Evolutionary conservation across 2,113 vertebrate species (phyloP).

Genomic region (Nesospiza acunhae): DNA sequence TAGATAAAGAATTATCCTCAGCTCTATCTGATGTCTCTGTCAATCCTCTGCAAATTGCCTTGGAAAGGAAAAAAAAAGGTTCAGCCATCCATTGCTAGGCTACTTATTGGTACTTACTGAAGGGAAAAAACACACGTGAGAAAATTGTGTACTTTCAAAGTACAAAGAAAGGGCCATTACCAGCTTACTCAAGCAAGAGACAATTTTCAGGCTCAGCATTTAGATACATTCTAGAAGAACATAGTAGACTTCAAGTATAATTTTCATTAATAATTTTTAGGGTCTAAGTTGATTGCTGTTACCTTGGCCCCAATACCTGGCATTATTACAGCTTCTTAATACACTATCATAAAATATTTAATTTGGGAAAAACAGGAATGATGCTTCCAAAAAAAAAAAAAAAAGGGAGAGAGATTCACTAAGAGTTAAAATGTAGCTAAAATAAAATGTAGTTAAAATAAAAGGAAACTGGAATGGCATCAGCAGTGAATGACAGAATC

Average conservation of each 20-base stretch:
- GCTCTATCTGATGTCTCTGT: background rate
- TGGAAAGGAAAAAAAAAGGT: background rate
- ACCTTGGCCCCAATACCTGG: background rate
- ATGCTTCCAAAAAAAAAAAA: background rate
- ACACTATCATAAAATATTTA: background rate
- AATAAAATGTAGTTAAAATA: no score
- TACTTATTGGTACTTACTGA: background rate
- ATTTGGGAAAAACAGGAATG: background rate
- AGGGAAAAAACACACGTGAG: background rate
- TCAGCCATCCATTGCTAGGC: background rate
- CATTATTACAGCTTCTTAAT: background rate
- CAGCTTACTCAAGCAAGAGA: background rate
- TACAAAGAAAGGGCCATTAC: background rate
- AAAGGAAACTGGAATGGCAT: background rate
- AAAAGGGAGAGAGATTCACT: background rate
- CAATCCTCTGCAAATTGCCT: constrained; percentile 26
- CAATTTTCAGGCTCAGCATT: background rate
- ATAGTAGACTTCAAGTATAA: background rate
- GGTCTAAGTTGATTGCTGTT: background rate
- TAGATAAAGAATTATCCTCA: constrained; percentile 36
- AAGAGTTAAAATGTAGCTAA: background rate
- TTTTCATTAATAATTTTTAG: background rate
- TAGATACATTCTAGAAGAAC: background rate
- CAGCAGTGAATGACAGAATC: background rate
- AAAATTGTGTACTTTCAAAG: background rate